These are phyloP conservation scores for Papilio dardanus DNA, from an alignment of 1,140 invertebrate genomes.

Conservation along the genomic window DNA sequence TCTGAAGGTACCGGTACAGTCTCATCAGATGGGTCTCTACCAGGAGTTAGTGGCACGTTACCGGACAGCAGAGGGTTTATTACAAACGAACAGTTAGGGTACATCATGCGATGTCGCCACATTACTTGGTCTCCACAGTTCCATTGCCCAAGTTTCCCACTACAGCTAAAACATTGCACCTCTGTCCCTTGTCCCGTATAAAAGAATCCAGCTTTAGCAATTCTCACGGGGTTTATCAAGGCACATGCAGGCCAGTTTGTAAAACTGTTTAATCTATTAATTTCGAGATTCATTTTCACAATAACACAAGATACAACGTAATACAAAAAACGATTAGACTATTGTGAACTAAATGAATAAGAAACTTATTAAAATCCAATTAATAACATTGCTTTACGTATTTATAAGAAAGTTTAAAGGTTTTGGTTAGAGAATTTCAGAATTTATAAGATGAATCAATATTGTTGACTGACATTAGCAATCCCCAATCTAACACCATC, in stretches of 20 bases:
- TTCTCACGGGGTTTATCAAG: constrained; percentile 84
- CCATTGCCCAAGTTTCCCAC: constrained; percentile 88
- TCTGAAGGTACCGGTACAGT: constrained; percentile 23
- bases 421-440: not conserved
- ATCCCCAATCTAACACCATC: not conserved
- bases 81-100: constrained; percentile 89
- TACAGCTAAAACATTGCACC: constrained; percentile 90
- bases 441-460: constrained; percentile 37
- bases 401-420: not conserved
- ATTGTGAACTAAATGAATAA: not conserved
- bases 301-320: constrained; percentile 36
- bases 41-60: constrained; percentile 83
- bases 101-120: constrained; percentile 84
- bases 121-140: constrained; percentile 89
- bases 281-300: constrained; percentile 86
- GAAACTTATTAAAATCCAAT: not conserved
- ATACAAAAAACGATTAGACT: not conserved
- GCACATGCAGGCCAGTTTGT: constrained; percentile 87
- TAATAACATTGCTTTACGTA: not conserved
- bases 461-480: constrained; percentile 10
- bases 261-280: constrained; percentile 87
- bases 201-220: constrained; percentile 93
- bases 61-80: constrained; percentile 84
- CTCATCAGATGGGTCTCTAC: constrained; percentile 47
- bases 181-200: constrained; percentile 86